Evolutionary conservation across 2,888 invertebrate genomes (phyloP), one percentile per base, ranked within the genome.

Genomic region (Andrena camellia): DNA sequence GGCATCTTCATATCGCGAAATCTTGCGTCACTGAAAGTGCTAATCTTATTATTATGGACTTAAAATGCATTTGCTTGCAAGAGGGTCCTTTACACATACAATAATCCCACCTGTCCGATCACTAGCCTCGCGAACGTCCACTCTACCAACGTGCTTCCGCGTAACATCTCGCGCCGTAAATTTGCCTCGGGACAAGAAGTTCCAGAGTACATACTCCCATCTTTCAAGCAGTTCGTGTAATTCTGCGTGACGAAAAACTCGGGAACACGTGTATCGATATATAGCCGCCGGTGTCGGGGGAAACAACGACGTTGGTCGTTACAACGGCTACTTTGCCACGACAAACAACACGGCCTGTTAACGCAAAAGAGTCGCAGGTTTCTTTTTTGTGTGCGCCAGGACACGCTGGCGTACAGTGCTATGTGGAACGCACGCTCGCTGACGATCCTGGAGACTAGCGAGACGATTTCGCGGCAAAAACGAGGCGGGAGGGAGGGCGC

Each of bases 401-500:
- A 42, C 52, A 68, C 60, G 48, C 23, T 3, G 26, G 71, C 13
- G 7, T 50, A 60, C 31, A 57, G 78, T 68, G 57, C 74, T 64
- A 77, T 77, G 77, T 77, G 81, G 86, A 67, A 72, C 75, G 82
- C 78, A 60, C 72, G 87, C 85, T 85, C 83, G 87, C 77, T 78
- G 83, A 80, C 87, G 83, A 87, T 87, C 78, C 82, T 67, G 78
- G 73, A 80, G 83, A 81, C 78, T 80, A 80, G 81, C 62, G 83
- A 81, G 88, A 83, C 88, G 88, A 88, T 88, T 88, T 78, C 78
- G 86, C 72, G 74, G 76, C 62, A 78, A 84, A 76, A 84, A 79
- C 20, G 57, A 26, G 23, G 57, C 23, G 26, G 23, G 13, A 13
- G 26, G 10, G 23, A 10, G 57, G 57, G 69, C 77, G 84, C 81